phyloP scores from a whole-genome alignment of 2,113 vertebrate species.

The Microtus richardsoni region DNA sequence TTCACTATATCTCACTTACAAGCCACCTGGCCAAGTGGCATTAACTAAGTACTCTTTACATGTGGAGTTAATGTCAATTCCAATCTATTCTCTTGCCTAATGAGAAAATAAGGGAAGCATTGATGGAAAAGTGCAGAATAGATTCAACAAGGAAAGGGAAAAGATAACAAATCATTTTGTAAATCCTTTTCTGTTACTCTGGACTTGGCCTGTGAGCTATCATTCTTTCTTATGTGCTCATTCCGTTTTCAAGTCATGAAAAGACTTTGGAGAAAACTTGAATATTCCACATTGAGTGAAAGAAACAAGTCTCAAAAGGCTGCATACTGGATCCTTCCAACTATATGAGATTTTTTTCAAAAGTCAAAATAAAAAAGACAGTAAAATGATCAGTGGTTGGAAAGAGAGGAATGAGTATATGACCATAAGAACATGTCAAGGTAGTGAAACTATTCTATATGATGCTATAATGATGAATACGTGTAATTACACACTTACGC shows the following conservation, averaged over 20 bases:
- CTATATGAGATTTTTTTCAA: neutral
- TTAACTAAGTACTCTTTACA: neutral
- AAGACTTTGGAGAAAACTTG: neutral
- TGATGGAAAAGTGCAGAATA: neutral
- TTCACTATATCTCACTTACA: neutral
- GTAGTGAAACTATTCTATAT: neutral
- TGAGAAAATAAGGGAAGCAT: slow-evolving; percentile 6
- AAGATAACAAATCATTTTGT: neutral
- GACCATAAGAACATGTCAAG: neutral
- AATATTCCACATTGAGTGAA: neutral
- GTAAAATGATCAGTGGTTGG: neutral
- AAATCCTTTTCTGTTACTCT: neutral
- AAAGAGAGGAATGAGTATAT: neutral
- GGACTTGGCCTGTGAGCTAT: neutral
- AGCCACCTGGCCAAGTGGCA: neutral
- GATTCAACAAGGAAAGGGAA: neutral
- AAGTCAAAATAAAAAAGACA: neutral
- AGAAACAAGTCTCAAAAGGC: neutral
- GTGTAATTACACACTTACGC: neutral
- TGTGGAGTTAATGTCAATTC: slow-evolving; percentile 4
- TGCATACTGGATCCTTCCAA: neutral
- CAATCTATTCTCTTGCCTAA: neutral
- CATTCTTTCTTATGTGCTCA: slow-evolving; percentile 9
- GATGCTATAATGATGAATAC: neutral
- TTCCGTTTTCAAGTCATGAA: neutral